Evolutionary conservation across 2,888 invertebrate species (phyloP).

Genomic region (Eristalis tenax): DNA sequence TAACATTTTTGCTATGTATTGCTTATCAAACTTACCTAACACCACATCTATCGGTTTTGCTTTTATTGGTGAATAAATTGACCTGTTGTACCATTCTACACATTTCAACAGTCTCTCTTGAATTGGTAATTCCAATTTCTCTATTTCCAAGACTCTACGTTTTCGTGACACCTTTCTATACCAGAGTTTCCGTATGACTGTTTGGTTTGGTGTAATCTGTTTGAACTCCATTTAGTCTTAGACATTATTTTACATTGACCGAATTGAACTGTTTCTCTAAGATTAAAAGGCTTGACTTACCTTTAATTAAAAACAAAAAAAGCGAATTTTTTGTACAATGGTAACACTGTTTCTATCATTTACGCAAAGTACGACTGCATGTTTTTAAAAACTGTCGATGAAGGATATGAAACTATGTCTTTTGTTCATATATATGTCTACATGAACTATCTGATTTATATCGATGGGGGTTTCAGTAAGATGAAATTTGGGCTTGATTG

Average conservation of each 20-base stretch:
- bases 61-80: background rate
- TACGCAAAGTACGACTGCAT: no score
- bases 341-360: no score
- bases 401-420: no score
- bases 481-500: conserved; percentile 52
- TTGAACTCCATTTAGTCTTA: background rate
- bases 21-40: conserved; percentile 8
- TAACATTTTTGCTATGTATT: conserved; percentile 2
- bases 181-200: no score
- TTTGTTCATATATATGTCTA: no score
- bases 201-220: no score
- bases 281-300: no score
- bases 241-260: conserved; percentile 2
- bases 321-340: no score
- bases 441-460: conserved; percentile 56
- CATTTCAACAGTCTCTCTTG: conserved; percentile 37
- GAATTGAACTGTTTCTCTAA: background rate
- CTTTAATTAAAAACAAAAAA: no score
- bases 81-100: conserved; percentile 27
- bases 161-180: conserved; percentile 5
- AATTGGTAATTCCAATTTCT: conserved; percentile 18
- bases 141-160: conserved; percentile 13
- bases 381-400: no score
- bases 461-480: conserved; percentile 57
- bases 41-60: background rate